Evolutionary conservation across 2,113 vertebrate species (phyloP).

Genomic region (Proterorhinus semilunaris): DNA sequence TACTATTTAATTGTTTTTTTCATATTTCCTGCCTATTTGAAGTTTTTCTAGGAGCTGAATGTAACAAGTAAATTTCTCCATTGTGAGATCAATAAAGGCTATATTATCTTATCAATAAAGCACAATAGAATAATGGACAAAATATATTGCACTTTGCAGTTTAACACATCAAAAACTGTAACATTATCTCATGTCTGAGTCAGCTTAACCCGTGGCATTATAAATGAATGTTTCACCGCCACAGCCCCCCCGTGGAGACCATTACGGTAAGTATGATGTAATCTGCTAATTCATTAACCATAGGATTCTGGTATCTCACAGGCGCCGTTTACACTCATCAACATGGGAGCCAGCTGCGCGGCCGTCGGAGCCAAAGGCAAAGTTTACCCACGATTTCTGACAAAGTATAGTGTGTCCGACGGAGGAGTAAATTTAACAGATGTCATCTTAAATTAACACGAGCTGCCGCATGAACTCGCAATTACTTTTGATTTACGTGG

Average conservation of each 20-base stretch:
- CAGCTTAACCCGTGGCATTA: background rate
- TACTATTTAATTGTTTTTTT: too few relatives aligned
- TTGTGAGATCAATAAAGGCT: too few relatives aligned
- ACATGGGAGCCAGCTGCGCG: background rate
- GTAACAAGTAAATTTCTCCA: too few relatives aligned
- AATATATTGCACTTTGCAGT: conserved; percentile 22
- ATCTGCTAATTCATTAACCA: conserved; percentile 12
- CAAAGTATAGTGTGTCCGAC: conserved; percentile 26
- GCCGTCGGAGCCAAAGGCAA: conserved; percentile 2
- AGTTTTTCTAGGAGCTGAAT: too few relatives aligned
- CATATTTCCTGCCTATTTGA: too few relatives aligned
- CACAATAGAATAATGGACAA: too few relatives aligned
- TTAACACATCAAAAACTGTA: background rate
- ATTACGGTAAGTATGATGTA: background rate
- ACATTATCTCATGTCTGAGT: background rate
- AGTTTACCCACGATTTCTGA: conserved; percentile 23
- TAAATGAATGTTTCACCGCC: background rate
- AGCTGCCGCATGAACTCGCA: conserved; percentile 16
- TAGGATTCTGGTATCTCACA: conserved; percentile 10
- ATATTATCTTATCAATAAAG: too few relatives aligned
- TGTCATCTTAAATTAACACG: conserved; percentile 32
- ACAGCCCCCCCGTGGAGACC: background rate
- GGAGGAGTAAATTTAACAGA: conserved; percentile 25
- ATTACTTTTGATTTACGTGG: conserved; percentile 26
- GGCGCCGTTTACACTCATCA: background rate